phyloP scores from a whole-genome alignment of 2,888 invertebrate genomes.

The Antheraea assamensis region DNA sequence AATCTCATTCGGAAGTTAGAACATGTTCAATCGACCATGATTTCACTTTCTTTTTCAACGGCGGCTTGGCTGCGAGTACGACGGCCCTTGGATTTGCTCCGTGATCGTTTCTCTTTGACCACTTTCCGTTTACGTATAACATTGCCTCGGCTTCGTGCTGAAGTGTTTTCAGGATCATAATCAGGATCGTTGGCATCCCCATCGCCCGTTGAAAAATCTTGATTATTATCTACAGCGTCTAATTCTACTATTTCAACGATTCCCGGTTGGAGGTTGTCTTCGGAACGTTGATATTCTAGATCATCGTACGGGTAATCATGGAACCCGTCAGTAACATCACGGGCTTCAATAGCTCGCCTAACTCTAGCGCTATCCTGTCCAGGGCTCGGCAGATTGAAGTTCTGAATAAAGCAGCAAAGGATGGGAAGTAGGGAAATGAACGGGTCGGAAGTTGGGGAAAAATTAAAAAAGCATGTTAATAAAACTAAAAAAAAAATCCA shows the following conservation, averaged over 20 bases:
- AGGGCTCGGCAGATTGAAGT: slow-evolving; percentile 74
- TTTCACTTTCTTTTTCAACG: slow-evolving; percentile 53
- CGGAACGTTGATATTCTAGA: slow-evolving; percentile 58
- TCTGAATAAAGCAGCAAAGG: slow-evolving; percentile 72
- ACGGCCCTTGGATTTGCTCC: slow-evolving; percentile 71
- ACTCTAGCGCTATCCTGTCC: slow-evolving; percentile 51
- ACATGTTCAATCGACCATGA: slow-evolving; percentile 57
- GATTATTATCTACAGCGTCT: slow-evolving; percentile 44
- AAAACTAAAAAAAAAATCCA: slow-evolving; percentile 71
- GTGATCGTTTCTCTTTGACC: slow-evolving; percentile 59
- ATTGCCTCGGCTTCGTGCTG: slow-evolving; percentile 70
- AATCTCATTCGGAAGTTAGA: slow-evolving; percentile 41
- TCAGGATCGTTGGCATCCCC: slow-evolving; percentile 63
- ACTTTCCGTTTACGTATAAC: slow-evolving; percentile 66
- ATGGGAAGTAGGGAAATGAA: slow-evolving; percentile 66
- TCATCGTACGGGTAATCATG: slow-evolving; percentile 55
- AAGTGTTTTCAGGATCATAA: slow-evolving; percentile 54
- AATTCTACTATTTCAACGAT: slow-evolving; percentile 70
- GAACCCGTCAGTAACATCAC: slow-evolving; percentile 66
- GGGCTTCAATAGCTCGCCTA: slow-evolving; percentile 51
- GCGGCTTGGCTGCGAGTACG: slow-evolving; percentile 71
- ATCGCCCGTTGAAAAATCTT: slow-evolving; percentile 41
- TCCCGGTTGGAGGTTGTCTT: slow-evolving; percentile 50
- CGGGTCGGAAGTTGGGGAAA: slow-evolving; percentile 64
- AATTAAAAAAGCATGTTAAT: slow-evolving; percentile 83